Evolutionary conservation across 2,797 vertebrate genomes (phyloP), one percentile per base, ranked within the genome.

Genomic region (Pangasius djambal): DNA sequence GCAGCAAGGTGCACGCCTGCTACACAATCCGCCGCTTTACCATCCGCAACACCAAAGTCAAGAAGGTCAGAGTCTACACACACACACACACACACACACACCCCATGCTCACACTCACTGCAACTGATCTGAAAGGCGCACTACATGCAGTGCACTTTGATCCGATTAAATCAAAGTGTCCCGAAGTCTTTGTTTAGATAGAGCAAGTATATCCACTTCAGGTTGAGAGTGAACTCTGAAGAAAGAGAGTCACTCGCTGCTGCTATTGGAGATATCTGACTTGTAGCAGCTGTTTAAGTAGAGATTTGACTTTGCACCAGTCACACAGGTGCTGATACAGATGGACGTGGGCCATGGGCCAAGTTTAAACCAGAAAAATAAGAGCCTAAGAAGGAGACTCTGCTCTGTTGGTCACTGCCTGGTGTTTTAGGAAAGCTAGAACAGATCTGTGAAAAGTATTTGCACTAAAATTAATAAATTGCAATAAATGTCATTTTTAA

Each of bases 1-100:
- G 96, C 96, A 98, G 97, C 93, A 96, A 97, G 92, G 91, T 98
- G 22, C 97, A 97, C 0, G 98, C 98, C 92, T 99, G 98, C 95
- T 98, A 97, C 88, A 98, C 98, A 0, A 91, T 98, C 67, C 97
- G 98, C 34, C 95, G 94, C 88, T 98, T 99, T 93, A 96, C 96
- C 15, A 50, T 99, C 93, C 95, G 96, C 93, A 97, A 98, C 90
- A 95, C 97, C 0, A 97, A 97, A 96, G 93, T 97, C 91, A 98
- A 97, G 92, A 99, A 98, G 97, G 98, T 98, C 92, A 91, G 89
- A 61, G 12, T 37, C 57, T n/a, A 16, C n/a, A 40, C 37, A 40
- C 37, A 40, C 37, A 40, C 37, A 40, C 37, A 40, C 37, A 40
- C 37, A 40, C 37, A 40, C 37, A 40, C 37, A 40, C 37, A 40